A percentile compares a stretch with the other conserved stretches of the same genome.
Evolutionary conservation across 1,140 invertebrate genomes (phyloP).

Genomic region (Drosophila leontia): DNA sequence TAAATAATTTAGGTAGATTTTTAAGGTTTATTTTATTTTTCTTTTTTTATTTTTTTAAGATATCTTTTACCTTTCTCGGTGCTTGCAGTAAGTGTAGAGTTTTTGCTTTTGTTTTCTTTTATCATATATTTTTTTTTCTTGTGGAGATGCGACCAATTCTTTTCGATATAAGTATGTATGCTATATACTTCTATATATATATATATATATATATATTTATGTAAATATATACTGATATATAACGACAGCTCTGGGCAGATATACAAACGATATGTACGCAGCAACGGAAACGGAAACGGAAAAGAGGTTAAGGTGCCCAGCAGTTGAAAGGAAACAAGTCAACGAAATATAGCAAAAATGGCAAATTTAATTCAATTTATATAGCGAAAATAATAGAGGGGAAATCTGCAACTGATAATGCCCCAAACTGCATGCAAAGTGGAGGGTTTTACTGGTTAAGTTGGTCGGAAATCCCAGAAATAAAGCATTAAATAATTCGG

Average conservation of each 20-base stretch:
- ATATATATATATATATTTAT: constrained; percentile 45
- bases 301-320: constrained; percentile 37
- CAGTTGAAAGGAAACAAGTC: constrained; percentile 15
- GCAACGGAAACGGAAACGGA: constrained; percentile 29
- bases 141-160: constrained; percentile 57
- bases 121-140: constrained; percentile 14
- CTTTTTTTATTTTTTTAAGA: constrained; percentile 28
- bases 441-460: constrained; percentile 1
- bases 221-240: constrained; percentile 43
- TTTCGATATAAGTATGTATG: constrained; percentile 66
- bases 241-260: constrained; percentile 56
- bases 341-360: constrained; percentile 19
- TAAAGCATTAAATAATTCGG: not conserved
- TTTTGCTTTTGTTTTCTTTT: constrained; percentile 67
- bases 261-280: constrained; percentile 43
- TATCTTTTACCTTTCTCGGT: constrained; percentile 82
- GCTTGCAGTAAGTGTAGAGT: constrained; percentile 84
- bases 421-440: constrained; percentile 45
- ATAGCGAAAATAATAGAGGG: constrained; percentile 29
- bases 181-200: constrained; percentile 64
- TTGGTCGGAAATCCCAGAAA: not conserved
- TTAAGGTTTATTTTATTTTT: constrained; percentile 46
- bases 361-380: constrained; percentile 8
- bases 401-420: constrained; percentile 43
- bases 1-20: constrained; percentile 23